Base-by-base conservation (phyloP, 37 sponge, comb jelly and placozoan genomes). In the Halichondria panicea region DNA sequence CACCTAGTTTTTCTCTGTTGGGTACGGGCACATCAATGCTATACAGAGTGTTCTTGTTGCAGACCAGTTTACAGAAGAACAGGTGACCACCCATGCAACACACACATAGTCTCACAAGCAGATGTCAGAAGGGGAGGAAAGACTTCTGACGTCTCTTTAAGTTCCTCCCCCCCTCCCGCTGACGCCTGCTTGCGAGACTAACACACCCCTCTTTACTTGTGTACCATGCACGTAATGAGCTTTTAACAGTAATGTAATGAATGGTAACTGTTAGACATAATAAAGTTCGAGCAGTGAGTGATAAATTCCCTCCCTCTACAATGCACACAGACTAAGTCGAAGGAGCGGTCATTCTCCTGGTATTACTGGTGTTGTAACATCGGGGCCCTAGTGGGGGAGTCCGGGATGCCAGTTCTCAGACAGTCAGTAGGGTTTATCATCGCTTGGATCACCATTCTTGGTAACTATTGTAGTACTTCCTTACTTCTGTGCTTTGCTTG, bases 31-130 rank as follows among this genome's bases (percentile, higher is more conserved):
- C 22, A 74, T 66, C 13, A 79, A 81, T 33, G 59, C 81, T 22
- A 76, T 89, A 8, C 85, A 84, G 66, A 89, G 91, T 89, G 91
- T 89, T 9, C 80, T 89, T 75, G 85, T 89, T 37, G 91, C 75
- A 35, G 76, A 89, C 46, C 91, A 89, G 64, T 89, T 89, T 50
- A 9, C 72, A 46, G 81, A 79, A 35, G 81, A 79, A 43, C 72
- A 84, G 60, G 89, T 89, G 24, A 67, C 70, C 12, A 21, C 7
- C 70, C 12, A 21, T n/a, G 8, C 27, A 24, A 58, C 12, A 22
- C 25, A 21, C 15, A 11, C 27, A n/a, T n/a, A n/a, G n/a, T n/a
- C n/a, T n/a, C n/a, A n/a, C n/a, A n/a, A n/a, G n/a, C n/a, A n/a
- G n/a, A n/a, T n/a, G n/a, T n/a, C n/a, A n/a, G n/a, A n/a, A n/a